phyloP scores from a whole-genome alignment of 2,888 invertebrate genomes.

The Trissolcus japonicus region DNA sequence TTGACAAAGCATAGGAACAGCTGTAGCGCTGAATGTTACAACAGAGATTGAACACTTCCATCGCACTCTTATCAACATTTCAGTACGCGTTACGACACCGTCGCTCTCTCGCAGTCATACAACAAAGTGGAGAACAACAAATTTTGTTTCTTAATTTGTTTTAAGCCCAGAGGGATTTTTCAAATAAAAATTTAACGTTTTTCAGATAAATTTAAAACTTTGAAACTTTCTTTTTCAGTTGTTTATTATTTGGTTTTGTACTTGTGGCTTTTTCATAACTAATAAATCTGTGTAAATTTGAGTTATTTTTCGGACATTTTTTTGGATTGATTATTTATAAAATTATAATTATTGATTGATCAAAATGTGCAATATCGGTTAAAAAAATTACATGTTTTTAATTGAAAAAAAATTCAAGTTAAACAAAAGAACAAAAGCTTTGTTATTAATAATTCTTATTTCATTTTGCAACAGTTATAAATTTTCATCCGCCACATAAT shows the following conservation, averaged over 20 bases:
- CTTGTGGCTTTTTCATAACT: not conserved
- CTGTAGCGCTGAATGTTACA: constrained; percentile 54
- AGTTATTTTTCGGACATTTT: not conserved
- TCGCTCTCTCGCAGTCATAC: constrained; percentile 7
- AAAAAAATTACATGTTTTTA: too few relatives aligned
- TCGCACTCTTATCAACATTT: constrained; percentile 50
- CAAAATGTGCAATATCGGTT: not conserved
- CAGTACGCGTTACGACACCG: constrained; percentile 41
- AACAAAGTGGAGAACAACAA: not conserved
- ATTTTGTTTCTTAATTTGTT: not conserved
- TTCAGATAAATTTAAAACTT: too few relatives aligned
- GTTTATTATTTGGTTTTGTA: too few relatives aligned
- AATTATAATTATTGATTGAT: too few relatives aligned
- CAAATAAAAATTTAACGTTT: too few relatives aligned
- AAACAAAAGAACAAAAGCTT: too few relatives aligned
- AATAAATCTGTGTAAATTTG: not conserved
- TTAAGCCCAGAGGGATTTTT: too few relatives aligned
- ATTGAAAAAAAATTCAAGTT: too few relatives aligned
- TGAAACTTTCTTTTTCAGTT: too few relatives aligned
- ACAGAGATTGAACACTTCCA: constrained; percentile 49
- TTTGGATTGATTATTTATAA: too few relatives aligned
- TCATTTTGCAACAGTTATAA: constrained; percentile 14
- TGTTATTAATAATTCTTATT: not conserved
- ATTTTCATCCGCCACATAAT: constrained; percentile 2
- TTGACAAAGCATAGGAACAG: constrained; percentile 56